phyloP scores from a whole-genome alignment of 2,888 invertebrate species.

The Drosophila pseudotakahashii region DNA sequence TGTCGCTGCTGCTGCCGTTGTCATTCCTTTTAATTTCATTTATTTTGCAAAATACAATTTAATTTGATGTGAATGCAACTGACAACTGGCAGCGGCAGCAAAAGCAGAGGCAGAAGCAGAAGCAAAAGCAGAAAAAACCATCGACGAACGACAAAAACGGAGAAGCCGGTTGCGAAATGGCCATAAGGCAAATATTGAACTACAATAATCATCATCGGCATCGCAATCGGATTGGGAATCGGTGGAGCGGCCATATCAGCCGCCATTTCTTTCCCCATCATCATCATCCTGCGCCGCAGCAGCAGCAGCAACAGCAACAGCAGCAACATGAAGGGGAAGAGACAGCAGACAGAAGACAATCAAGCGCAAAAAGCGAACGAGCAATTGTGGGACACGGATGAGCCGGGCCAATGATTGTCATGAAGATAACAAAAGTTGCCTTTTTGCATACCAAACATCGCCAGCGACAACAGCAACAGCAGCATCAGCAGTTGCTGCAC shows the following conservation, averaged over 20 bases:
- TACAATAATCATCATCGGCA: conserved; percentile 75
- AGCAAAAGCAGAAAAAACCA: conserved; percentile 16
- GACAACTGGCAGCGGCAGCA: conserved; percentile 66
- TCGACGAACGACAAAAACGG: conserved; percentile 57
- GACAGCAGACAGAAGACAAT: conserved; percentile 62
- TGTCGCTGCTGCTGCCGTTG: conserved; percentile 58
- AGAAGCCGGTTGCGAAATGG: conserved; percentile 50
- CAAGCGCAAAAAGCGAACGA: conserved; percentile 77
- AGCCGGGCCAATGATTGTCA: conserved; percentile 76
- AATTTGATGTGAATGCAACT: conserved; percentile 80
- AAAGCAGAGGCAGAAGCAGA: conserved; percentile 12
- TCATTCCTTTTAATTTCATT: conserved; percentile 78
- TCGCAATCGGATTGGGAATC: conserved; percentile 30
- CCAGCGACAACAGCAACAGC: conserved; percentile 46
- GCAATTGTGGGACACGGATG: conserved; percentile 79
- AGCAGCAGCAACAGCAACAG: conserved; percentile 2
- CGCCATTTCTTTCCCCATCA: conserved; percentile 69
- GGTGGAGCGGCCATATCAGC: conserved; percentile 64
- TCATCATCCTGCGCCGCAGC: conserved; percentile 47
- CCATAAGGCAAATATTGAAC: conserved; percentile 80
- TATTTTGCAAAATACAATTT: conserved; percentile 79
- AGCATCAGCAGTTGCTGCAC: conserved; percentile 46
- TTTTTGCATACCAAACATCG: conserved; percentile 79
- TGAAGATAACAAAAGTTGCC: conserved; percentile 80
- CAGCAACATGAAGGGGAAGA: conserved; percentile 26